Percentiles rank a stretch among this genome's conserved stretches.
Conservation (phyloP, 2,888 invertebrate species). For the Epistrophella euchroma region DNA sequence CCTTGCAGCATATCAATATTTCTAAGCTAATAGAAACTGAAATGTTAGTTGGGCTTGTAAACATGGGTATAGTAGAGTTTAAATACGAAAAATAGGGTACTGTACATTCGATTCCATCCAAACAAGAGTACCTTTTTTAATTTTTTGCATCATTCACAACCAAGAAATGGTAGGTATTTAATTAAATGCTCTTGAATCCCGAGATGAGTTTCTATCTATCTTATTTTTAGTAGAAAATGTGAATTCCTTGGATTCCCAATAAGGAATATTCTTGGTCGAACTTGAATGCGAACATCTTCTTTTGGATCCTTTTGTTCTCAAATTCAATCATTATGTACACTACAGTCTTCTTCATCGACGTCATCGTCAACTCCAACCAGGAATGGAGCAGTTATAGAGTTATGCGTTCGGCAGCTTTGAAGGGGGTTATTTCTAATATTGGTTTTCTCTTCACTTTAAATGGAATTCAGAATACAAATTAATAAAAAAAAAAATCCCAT, state of each 20-base stretch:
- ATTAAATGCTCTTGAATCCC: slow-evolving; percentile 6
- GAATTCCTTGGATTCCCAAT: slow-evolving; percentile 26
- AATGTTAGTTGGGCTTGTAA: no score
- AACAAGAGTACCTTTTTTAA: not conserved
- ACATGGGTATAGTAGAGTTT: no score
- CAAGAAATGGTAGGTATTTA: slow-evolving; percentile 14
- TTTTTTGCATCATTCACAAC: not conserved
- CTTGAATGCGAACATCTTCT: slow-evolving; percentile 23
- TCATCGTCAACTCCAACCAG: not conserved
- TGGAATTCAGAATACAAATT: slow-evolving; percentile 20
- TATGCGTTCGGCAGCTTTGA: slow-evolving; percentile 6
- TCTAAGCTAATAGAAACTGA: no score
- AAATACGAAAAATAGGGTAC: not conserved
- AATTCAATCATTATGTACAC: not conserved
- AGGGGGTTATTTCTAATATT: not conserved
- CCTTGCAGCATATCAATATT: no score
- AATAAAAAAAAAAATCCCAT: not conserved
- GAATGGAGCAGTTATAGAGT: slow-evolving; percentile 11
- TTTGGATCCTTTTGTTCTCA: slow-evolving; percentile 17
- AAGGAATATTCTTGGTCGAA: slow-evolving; percentile 7
- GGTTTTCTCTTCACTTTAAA: slow-evolving; percentile 25
- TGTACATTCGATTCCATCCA: not conserved
- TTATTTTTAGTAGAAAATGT: not conserved
- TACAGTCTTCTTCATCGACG: not conserved
- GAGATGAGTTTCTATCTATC: slow-evolving; percentile 1